phyloP scores from a whole-genome alignment of 2,113 vertebrate genomes.

The Reinhardtius hippoglossoides region DNA sequence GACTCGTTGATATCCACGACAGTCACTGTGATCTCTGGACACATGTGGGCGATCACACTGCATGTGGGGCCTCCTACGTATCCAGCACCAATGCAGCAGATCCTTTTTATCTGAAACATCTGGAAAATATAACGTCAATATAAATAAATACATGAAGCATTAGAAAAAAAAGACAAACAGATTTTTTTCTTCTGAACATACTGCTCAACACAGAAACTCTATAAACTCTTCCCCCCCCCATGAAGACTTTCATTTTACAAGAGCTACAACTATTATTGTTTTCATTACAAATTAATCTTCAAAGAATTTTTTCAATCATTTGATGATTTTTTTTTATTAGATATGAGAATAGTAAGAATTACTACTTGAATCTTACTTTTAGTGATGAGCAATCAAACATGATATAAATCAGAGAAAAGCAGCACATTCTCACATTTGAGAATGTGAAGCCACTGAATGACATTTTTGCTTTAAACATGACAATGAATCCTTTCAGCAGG shows the following conservation, averaged over 20 bases:
- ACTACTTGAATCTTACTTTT: no score
- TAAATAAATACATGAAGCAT: neutral
- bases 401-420: no score
- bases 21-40: slow-evolving; percentile 91
- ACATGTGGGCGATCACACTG: slow-evolving; percentile 97
- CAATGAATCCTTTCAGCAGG: no score
- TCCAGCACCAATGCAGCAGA: slow-evolving; percentile 97
- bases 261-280: no score
- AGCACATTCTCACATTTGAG: neutral
- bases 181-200: neutral
- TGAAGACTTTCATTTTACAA: no score
- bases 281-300: no score
- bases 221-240: no score
- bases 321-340: no score
- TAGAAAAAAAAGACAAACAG: neutral
- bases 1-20: slow-evolving; percentile 93
- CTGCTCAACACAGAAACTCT: neutral
- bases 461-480: no score
- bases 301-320: neutral
- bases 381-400: no score
- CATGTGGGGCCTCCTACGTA: slow-evolving; percentile 98
- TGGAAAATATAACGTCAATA: slow-evolving; percentile 25
- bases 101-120: slow-evolving; percentile 97
- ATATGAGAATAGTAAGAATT: no score
- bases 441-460: neutral